Base-by-base conservation (phyloP, 1,140 invertebrate species). In the Spodoptera frugiperda region DNA sequence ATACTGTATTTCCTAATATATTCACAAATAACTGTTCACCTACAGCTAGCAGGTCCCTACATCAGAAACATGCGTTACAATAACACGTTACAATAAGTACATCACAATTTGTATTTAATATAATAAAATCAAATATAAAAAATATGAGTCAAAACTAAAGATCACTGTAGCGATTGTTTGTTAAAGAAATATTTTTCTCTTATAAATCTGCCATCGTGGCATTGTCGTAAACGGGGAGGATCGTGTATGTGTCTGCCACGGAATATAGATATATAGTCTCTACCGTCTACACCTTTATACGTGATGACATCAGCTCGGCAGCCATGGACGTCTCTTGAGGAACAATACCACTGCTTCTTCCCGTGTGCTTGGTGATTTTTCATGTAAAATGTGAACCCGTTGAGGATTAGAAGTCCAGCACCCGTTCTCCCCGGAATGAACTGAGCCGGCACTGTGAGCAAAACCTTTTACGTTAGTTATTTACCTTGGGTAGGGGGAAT, bases 321-420 rank as follows among this genome's bases (percentile, higher is more conserved):
- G 1, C 92, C 92, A 11, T 91, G 86, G 12, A 93, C 91, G 14
- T 93, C 92, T 78, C 92, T 89, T 8, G 91, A 90, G 12, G 92
- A 92, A 65, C 92, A 93, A 78, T 93, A 93, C 92, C 92, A 92
- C 71, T 93, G 92, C 70, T 93, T 93, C 77, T 92, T 92, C 8
- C 92, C 92, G 57, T 92, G 91, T 0, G 92, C 92, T 78, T 92
- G 92, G 77, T 92, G 91, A 73, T 93, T 93, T 80, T 93, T 93
- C 91, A 93, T 92, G 59, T 93, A 93, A 73, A 93, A 93, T 5
- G 92, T 93, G 70, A 93, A 93, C 0, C 92, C 92, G n/a, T 93
- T 92, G 3, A 93, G 81, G 17, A 93, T 89, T 0, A 93, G 84
- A 9, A 93, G 79, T 8, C 92, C 90, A 6, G 92, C 90, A 5